Conservation (phyloP, 2,797 vertebrate species). For the Argya squamiceps region DNA sequence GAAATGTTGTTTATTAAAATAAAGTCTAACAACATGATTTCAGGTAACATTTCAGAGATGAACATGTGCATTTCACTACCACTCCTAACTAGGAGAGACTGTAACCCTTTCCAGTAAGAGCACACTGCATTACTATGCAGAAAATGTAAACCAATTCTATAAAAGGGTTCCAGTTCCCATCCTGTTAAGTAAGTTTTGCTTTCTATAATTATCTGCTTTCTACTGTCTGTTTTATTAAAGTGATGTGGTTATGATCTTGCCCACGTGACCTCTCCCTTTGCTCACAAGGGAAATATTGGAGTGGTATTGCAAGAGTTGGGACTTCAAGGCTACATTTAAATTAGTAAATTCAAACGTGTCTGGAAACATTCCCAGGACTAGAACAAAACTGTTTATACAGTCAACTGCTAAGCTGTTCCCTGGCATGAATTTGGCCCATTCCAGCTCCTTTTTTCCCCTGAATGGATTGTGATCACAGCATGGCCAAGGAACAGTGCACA, state of each 20-base stretch:
- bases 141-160: constrained; percentile 16
- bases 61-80: neutral
- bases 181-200: constrained; percentile 15
- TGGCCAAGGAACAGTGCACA: neutral
- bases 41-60: neutral
- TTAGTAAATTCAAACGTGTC: constrained; percentile 42
- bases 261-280: constrained; percentile 9
- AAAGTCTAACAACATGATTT: neutral
- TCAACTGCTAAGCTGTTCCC: constrained; percentile 18
- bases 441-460: neutral
- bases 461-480: neutral
- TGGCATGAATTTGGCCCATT: neutral
- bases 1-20: neutral
- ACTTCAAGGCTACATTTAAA: constrained; percentile 59
- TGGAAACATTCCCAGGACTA: constrained; percentile 48
- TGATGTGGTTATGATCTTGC: neutral
- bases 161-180: neutral
- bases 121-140: neutral
- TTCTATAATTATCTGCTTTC: constrained; percentile 37
- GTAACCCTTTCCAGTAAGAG: neutral
- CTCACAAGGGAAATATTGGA: constrained; percentile 16
- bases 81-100: neutral
- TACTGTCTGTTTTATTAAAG: constrained; percentile 39
- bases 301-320: constrained; percentile 5
- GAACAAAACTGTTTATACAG: constrained; percentile 55